These are phyloP conservation scores for Brachypterus glaber DNA, from an alignment of 2,888 invertebrate species.

Conservation along the genomic window DNA sequence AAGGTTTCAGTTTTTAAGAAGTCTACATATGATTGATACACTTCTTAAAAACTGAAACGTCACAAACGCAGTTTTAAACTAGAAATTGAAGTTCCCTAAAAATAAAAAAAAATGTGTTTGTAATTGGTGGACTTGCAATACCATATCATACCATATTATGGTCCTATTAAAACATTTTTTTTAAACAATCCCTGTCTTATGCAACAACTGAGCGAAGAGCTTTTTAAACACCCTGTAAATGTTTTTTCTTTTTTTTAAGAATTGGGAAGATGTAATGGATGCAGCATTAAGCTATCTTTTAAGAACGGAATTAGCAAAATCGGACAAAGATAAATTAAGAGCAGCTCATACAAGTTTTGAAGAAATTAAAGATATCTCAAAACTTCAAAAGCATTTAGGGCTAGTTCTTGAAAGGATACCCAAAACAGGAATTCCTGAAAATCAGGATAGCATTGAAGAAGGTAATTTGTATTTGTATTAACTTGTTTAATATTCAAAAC, in stretches of 20 bases:
- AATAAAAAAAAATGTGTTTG: too few relatives aligned
- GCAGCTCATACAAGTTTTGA: slow-evolving; percentile 44
- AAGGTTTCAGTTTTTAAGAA: too few relatives aligned
- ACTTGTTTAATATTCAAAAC: not conserved
- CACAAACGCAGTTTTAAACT: too few relatives aligned
- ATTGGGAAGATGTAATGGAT: slow-evolving; percentile 72
- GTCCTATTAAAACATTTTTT: too few relatives aligned
- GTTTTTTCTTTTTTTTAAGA: slow-evolving; percentile 42
- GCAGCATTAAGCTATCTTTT: slow-evolving; percentile 56
- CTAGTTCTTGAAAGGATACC: slow-evolving; percentile 35
- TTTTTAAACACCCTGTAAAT: slow-evolving; percentile 3
- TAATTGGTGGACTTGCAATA: too few relatives aligned
- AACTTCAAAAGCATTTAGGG: slow-evolving; percentile 36
- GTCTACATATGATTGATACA: too few relatives aligned
- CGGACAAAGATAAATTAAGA: slow-evolving; percentile 53
- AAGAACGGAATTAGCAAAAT: slow-evolving; percentile 53
- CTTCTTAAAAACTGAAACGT: too few relatives aligned
- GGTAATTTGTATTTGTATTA: slow-evolving; percentile 7
- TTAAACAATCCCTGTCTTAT: too few relatives aligned
- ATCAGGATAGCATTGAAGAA: slow-evolving; percentile 10
- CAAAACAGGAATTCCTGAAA: slow-evolving; percentile 22
- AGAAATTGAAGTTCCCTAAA: too few relatives aligned
- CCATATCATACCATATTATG: too few relatives aligned
- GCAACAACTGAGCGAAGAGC: too few relatives aligned
- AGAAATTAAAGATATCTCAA: slow-evolving; percentile 34